These are phyloP conservation scores for Goniozus legneri DNA, from an alignment of 1,140 invertebrate species.

Conservation along the genomic window DNA sequence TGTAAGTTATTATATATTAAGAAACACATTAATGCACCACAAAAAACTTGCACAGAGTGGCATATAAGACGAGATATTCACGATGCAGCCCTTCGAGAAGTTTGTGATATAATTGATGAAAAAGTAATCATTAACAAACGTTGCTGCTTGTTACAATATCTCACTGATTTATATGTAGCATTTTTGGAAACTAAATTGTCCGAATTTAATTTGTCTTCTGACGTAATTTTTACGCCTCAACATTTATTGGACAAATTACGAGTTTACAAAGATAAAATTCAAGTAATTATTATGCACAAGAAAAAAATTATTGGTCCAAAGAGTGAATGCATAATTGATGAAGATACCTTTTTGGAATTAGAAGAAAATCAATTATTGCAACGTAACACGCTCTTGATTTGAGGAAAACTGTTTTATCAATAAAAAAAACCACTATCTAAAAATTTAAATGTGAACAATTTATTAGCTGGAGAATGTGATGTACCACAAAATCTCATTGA, in stretches of 20 bases:
- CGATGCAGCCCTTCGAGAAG: background rate
- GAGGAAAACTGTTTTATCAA: background rate
- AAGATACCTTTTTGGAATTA: background rate
- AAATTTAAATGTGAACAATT: background rate
- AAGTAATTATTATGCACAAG: background rate
- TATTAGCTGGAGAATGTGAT: slow-evolving; percentile 18
- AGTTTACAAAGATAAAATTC: background rate
- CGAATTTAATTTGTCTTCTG: background rate
- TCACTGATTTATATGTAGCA: background rate
- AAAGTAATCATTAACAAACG: background rate
- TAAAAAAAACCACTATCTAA: background rate
- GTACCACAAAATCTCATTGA: slow-evolving; percentile 15
- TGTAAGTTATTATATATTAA: background rate
- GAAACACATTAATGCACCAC: background rate
- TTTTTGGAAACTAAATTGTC: background rate
- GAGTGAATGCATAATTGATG: background rate
- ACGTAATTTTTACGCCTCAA: background rate
- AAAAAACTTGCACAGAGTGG: background rate
- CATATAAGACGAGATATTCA: background rate
- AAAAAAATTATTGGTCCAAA: background rate
- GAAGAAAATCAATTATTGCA: background rate
- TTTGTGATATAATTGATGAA: background rate
- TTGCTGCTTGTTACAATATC: background rate
- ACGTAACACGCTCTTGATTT: background rate
- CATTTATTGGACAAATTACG: background rate